Conservation (phyloP, 2,888 invertebrate genomes). For the Acrocyrtus sp. region DNA sequence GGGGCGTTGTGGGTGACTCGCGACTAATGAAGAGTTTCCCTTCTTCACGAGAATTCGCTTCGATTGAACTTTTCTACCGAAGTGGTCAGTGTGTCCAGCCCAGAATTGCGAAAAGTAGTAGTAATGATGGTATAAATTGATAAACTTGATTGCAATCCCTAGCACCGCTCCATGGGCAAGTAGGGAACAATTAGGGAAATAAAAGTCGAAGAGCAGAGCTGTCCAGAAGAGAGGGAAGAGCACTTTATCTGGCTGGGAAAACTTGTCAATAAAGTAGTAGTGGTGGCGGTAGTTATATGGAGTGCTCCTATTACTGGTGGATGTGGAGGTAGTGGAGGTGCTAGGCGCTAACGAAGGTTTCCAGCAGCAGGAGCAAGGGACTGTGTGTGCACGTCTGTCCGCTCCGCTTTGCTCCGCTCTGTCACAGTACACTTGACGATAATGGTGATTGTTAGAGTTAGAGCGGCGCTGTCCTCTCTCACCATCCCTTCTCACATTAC, state of each 20-base stretch:
- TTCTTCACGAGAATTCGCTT: neutral
- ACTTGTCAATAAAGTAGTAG: constrained; percentile 47
- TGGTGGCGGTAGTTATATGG: neutral
- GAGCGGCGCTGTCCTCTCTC: neutral
- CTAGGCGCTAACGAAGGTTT: constrained; percentile 1
- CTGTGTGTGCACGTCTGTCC: neutral
- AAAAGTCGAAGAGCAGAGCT: constrained; percentile 49
- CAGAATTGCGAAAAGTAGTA: constrained; percentile 33
- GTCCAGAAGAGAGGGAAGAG: constrained; percentile 57
- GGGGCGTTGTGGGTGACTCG: neutral
- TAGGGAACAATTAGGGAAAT: constrained; percentile 42
- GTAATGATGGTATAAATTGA: constrained; percentile 52
- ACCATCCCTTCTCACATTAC: neutral
- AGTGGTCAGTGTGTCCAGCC: neutral
- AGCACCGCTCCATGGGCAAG: constrained; percentile 30
- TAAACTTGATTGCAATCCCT: constrained; percentile 43
- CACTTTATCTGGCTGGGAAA: constrained; percentile 49
- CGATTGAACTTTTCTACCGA: neutral
- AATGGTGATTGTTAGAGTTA: constrained; percentile 38
- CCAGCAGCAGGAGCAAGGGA: neutral
- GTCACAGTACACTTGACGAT: constrained; percentile 18
- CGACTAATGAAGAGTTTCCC: neutral
- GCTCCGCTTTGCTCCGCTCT: constrained; percentile 1
- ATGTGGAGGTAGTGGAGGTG: constrained; percentile 12
- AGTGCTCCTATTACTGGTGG: neutral